Base-by-base conservation (phyloP, 2,113 vertebrate genomes). In the Brachypodius melanocephalos region DNA sequence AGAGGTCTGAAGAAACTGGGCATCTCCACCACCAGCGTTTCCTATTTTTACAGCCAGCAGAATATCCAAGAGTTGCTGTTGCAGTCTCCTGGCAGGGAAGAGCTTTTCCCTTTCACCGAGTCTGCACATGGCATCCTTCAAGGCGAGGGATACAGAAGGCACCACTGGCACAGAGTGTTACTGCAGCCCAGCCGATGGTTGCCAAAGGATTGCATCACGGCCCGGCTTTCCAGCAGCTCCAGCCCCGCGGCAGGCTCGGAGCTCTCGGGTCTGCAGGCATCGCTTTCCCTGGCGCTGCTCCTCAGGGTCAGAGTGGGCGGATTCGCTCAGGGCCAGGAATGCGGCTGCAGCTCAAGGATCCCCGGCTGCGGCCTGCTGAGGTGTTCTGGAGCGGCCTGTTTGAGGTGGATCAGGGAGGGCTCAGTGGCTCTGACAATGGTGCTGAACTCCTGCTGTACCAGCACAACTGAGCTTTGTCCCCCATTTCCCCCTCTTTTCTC, bases 321-420 rank as follows among this genome's bases (percentile, higher is more conserved):
- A 42, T 67, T 55, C 0, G 3, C 83, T 67, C 63, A 55, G 38
- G 51, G 61, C 88, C 79, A 29, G 81, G 51, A 85, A 54, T 79
- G 58, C 2, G 32, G 34, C 66, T 67, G 58, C 62, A 55, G 58
- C 66, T 78, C 34, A 51, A 72, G 67, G 18, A 88, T 88, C 26
- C 66, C 54, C 67, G 20, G 0, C 61, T 79, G 48, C 0, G 0
- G 31, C 69, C 58, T 38, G 74, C 5, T 2, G 15, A 84, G 66
- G 24, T 52, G 49, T 71, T 87, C 38, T n/a, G 55, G 66, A 16
- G 59, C 28, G 54, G 15, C 45, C 66, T 31, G 32, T 31, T 52
- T n/a, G 46, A 55, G 75, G 31, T 36, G 57, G 45, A 36, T 24
- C 45, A 15, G 76, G 40, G 17, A 26, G 29, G 28, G 36, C 28